Evolutionary conservation across 2,113 vertebrate genomes (phyloP).

Genomic region (Syrrhaptes paradoxus): DNA sequence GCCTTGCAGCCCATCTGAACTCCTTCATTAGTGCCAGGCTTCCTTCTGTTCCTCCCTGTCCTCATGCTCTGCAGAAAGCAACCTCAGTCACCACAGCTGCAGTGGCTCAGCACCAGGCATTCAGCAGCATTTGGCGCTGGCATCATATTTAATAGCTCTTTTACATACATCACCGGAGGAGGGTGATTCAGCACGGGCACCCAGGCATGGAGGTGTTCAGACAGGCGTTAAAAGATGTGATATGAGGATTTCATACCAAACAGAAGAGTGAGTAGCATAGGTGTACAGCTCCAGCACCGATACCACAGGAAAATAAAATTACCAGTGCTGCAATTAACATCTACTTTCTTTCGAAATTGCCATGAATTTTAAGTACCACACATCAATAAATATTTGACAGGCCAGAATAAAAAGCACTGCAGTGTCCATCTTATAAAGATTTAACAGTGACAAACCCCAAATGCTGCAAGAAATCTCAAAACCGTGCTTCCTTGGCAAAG

Average conservation of each 20-base stretch:
- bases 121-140: background rate
- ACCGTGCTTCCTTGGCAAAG: background rate
- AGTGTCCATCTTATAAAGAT: background rate
- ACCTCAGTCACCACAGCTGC: background rate
- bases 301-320: background rate
- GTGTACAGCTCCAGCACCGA: background rate
- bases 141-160: background rate
- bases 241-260: background rate
- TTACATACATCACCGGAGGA: background rate
- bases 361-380: background rate
- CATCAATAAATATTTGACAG: background rate
- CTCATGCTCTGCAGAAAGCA: background rate
- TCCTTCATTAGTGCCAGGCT: background rate
- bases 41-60: accelerated
- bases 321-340: background rate
- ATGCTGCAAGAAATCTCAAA: background rate
- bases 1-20: background rate
- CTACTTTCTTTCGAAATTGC: background rate
- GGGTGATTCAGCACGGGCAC: background rate
- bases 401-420: too few species aligned
- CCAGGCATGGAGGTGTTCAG: background rate
- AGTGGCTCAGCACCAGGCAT: background rate
- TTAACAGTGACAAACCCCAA: background rate
- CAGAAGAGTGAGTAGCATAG: background rate
- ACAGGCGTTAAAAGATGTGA: background rate